phyloP scores from a whole-genome alignment of 2,113 vertebrate species.

The Erythrocercus mccallii region DNA sequence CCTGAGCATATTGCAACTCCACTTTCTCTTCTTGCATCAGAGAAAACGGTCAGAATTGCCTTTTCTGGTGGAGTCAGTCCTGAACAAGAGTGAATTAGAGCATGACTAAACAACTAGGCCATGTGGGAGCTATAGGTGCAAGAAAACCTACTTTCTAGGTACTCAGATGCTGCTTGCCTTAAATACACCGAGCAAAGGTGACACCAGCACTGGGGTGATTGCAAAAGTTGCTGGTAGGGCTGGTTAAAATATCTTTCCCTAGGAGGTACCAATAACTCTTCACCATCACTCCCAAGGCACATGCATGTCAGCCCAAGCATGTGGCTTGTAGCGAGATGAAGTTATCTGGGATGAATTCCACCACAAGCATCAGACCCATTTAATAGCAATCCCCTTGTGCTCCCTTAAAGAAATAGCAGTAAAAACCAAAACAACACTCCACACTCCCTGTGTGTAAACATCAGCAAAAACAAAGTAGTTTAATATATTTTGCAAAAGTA shows the following conservation, averaged over 20 bases:
- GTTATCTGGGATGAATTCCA: conserved; percentile 8
- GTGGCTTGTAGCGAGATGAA: neutral
- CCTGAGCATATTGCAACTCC: fast-evolving
- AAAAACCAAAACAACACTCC: neutral
- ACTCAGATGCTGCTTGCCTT: neutral
- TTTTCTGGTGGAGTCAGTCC: neutral
- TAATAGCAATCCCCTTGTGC: neutral
- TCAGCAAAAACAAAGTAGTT: neutral
- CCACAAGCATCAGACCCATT: neutral
- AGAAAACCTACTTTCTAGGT: conserved; percentile 52
- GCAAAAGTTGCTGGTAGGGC: neutral
- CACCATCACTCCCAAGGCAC: neutral
- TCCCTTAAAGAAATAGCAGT: neutral
- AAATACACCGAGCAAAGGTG: neutral
- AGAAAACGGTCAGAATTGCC: neutral
- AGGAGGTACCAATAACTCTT: neutral
- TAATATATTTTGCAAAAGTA: conserved; percentile 34
- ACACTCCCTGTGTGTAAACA: conserved; percentile 10
- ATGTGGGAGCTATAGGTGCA: neutral
- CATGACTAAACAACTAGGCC: conserved; percentile 42
- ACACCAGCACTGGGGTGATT: neutral
- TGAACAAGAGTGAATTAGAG: neutral
- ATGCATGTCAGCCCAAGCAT: neutral
- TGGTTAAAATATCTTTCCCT: neutral
- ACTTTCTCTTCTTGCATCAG: neutral